Base-by-base conservation (phyloP, 2,113 vertebrate species). In the Eulemur rufifrons region DNA sequence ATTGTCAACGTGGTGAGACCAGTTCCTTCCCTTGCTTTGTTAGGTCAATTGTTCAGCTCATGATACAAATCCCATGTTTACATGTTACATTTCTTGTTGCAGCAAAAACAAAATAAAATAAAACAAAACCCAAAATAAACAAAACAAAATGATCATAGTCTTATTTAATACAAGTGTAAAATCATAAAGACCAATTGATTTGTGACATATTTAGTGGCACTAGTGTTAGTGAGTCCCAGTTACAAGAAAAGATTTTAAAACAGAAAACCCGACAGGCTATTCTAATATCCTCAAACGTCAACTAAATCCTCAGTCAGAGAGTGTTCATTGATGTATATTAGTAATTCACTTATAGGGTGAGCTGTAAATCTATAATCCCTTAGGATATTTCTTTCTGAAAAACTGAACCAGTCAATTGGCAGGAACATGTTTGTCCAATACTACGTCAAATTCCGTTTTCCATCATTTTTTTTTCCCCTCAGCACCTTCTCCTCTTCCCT, bases 401-500 rank as follows among this genome's bases (percentile, higher is more conserved):
- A 98, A 93, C 69, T 29, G 71, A 91, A 98, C 97, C 96, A 96
- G 95, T 98, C 98, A 98, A 97, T 9, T 83, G 98, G 98, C 94
- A 98, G 97, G 93, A 95, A 64, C 86, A 80, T 64, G 50, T 97
- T 98, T 98, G 97, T 96, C 96, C 93, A 96, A 97, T 68, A 90
- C 86, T 63, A 86, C 91, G 86, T 84, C 96, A 97, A 96, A 98
- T 97, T 98, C 96, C 90, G 78, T 94, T 98, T 97, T 91, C 98
- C 71, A 91, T 39, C 20, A 34, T 68, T 71, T 88, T 37, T 23
- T 59, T 25, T 42, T 39, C 39, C 82, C 32, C 73, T 86, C 27
- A 85, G 84, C 78, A 97, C 42, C 45, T 87, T 95, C 96, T 94
- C 29, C 96, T 98, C 98, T 81, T 98, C 83, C 96, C 93, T 98